Conservation (phyloP, 1,140 invertebrate genomes). For the Hycleus cichorii region DNA sequence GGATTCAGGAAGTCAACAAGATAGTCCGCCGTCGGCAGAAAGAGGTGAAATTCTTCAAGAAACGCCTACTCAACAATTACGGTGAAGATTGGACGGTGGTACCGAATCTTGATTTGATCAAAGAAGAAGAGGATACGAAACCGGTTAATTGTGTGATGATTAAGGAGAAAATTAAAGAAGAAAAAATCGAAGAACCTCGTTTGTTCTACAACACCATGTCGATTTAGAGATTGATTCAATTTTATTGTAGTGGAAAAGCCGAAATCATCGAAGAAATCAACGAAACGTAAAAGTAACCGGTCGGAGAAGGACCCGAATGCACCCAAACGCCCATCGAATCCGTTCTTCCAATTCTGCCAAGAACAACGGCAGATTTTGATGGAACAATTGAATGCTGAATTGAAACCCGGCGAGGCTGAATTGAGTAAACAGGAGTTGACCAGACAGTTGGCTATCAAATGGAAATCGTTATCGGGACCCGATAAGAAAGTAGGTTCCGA, state of each 20-base stretch:
- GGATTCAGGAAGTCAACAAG: constrained; percentile 53
- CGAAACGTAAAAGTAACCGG: constrained; percentile 47
- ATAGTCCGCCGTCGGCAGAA: constrained; percentile 48
- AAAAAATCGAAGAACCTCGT: constrained; percentile 38
- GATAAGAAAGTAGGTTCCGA: constrained; percentile 56
- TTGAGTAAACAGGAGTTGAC: constrained; percentile 68
- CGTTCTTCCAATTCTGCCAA: constrained; percentile 74
- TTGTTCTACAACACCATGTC: neutral
- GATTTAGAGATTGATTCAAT: neutral
- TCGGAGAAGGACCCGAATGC: constrained; percentile 65
- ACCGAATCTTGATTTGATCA: constrained; percentile 28
- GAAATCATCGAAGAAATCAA: constrained; percentile 39
- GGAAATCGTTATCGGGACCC: constrained; percentile 60
- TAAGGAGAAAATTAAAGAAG: constrained; percentile 39
- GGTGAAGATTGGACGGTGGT: constrained; percentile 38
- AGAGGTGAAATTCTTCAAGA: constrained; percentile 48
- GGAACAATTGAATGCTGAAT: constrained; percentile 51
- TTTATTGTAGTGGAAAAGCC: constrained; percentile 21
- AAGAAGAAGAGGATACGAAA: constrained; percentile 25
- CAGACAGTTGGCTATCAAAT: constrained; percentile 62
- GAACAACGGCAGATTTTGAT: constrained; percentile 65
- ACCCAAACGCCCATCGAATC: constrained; percentile 70
- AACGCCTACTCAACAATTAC: constrained; percentile 39
- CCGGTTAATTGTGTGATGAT: constrained; percentile 26
- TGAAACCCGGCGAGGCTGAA: constrained; percentile 54